These are phyloP conservation scores for Bubo scandiacus DNA, from an alignment of 2,113 vertebrate species.

Conservation along the genomic window DNA sequence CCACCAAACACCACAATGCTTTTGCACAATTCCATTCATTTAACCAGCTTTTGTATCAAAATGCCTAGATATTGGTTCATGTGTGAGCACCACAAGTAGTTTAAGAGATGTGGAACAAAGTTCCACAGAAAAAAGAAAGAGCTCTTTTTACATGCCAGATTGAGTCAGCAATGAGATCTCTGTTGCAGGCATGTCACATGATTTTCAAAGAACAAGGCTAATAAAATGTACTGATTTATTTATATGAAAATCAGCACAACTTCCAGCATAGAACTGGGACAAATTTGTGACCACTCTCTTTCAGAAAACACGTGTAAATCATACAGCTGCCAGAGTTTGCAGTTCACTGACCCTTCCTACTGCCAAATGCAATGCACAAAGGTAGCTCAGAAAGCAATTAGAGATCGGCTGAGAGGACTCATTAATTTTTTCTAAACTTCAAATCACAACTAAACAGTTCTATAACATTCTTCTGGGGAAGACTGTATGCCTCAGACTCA, in stretches of 20 bases:
- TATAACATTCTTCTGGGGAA: not conserved
- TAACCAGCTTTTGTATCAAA: not conserved
- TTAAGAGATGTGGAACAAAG: conserved; percentile 12
- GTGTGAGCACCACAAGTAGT: not conserved
- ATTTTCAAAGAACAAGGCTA: conserved; percentile 15
- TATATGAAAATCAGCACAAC: conserved; percentile 26
- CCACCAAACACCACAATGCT: not conserved
- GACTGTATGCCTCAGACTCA: not conserved
- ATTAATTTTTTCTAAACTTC: conserved; percentile 20
- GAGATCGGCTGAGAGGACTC: not conserved
- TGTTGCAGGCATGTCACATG: not conserved
- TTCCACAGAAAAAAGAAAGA: conserved; percentile 10
- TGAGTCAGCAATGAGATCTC: conserved; percentile 34
- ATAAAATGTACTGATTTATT: conserved; percentile 34
- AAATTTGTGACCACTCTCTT: not conserved
- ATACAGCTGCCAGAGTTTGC: conserved; percentile 17
- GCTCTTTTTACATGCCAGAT: not conserved
- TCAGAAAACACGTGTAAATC: conserved; percentile 26
- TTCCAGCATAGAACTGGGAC: not conserved
- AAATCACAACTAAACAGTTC: not conserved
- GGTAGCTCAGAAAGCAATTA: conserved; percentile 44
- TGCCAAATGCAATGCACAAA: conserved; percentile 38
- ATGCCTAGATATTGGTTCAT: not conserved
- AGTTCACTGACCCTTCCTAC: conserved; percentile 20
- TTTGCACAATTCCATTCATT: not conserved